phyloP scores from a whole-genome alignment of 2,797 vertebrate species.

The Sebastes matsubarae region DNA sequence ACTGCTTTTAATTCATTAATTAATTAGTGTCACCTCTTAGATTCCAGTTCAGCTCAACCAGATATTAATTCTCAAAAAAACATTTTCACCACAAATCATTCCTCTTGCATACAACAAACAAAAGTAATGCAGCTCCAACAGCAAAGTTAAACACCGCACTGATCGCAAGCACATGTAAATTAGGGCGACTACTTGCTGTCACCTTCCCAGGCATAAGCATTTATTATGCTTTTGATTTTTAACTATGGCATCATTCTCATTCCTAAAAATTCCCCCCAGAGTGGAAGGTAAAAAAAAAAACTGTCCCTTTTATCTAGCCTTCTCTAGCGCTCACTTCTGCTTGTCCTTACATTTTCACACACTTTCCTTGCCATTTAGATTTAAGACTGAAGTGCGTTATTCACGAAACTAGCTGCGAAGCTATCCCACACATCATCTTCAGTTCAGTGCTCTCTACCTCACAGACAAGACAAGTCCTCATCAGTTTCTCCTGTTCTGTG shows the following conservation, averaged over 20 bases:
- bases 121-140: conserved; percentile 55
- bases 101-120: conserved; percentile 59
- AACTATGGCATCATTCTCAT: conserved; percentile 58
- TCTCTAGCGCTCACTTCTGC: background rate
- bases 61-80: conserved; percentile 34
- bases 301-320: conserved; percentile 22
- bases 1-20: conserved; percentile 26
- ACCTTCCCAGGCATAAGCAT: conserved; percentile 64
- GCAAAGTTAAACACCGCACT: conserved; percentile 58
- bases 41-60: conserved; percentile 69
- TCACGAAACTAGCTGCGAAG: conserved; percentile 51
- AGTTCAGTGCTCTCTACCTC: conserved; percentile 25
- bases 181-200: conserved; percentile 50
- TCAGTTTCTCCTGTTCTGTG: conserved; percentile 22
- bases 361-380: conserved; percentile 38
- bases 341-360: background rate
- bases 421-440: conserved; percentile 30
- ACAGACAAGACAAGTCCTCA: conserved; percentile 34
- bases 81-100: conserved; percentile 32
- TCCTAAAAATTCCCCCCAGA: conserved; percentile 40
- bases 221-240: conserved; percentile 59
- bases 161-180: conserved; percentile 63
- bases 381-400: conserved; percentile 63
- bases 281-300: conserved; percentile 12
- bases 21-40: conserved; percentile 73